These are phyloP conservation scores for Spilogale gracilis DNA, from an alignment of 2,113 vertebrate genomes.

Conservation along the genomic window DNA sequence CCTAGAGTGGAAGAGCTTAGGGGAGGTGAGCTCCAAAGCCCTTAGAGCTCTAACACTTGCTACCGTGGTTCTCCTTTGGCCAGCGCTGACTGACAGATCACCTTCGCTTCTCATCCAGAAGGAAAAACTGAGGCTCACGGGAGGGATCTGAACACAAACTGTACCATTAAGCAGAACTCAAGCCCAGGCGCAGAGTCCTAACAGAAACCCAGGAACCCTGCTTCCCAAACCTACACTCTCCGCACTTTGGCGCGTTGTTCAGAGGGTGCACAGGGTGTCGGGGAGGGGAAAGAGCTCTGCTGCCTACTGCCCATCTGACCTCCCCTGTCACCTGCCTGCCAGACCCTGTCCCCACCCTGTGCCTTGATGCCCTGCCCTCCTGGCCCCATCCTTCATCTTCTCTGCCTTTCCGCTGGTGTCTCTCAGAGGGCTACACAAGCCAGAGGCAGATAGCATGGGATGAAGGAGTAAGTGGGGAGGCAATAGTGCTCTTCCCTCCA, in stretches of 20 bases:
- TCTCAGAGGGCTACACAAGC: neutral
- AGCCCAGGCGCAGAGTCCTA: neutral
- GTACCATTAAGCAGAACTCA: neutral
- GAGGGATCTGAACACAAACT: neutral
- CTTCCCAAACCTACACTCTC: neutral
- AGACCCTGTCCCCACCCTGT: neutral
- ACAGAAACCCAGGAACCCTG: neutral
- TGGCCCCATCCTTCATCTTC: neutral
- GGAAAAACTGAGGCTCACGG: neutral
- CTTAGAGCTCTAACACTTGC: neutral
- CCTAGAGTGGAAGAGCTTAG: neutral
- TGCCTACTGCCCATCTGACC: neutral
- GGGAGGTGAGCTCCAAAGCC: neutral
- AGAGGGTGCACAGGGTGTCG: neutral
- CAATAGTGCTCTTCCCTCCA: neutral
- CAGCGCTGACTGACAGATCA: neutral
- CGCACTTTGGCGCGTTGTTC: neutral
- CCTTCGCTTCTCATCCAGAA: neutral
- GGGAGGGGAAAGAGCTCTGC: neutral
- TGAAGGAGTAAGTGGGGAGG: neutral
- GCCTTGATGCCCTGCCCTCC: neutral
- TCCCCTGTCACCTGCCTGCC: neutral
- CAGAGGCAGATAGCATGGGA: neutral
- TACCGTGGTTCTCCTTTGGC: neutral
- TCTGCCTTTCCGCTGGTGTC: neutral